Base-by-base conservation (phyloP, 1,140 invertebrate genomes). In the Nautilus pompilius region DNA sequence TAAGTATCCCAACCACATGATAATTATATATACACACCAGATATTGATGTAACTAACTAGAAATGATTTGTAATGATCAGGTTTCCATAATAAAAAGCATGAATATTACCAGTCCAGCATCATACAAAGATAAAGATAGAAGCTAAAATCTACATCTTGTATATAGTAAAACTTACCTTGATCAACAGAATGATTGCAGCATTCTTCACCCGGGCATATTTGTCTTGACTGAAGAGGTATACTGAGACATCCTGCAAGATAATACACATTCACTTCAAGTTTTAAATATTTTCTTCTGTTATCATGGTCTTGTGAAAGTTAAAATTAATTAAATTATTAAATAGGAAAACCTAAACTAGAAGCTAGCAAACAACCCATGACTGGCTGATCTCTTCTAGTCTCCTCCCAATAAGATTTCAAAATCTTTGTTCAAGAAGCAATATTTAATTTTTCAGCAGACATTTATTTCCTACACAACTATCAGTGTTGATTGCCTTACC, bases 191-290 rank as follows among this genome's bases (percentile, higher is more conserved):
- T 65, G 17, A 80, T 63, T 15, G 74, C 70, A 45, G 67, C 72
- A 69, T 72, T 76, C 54, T 79, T 80, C 8, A 81, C 76, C 62
- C 76, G 77, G 5, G 78, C 72, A 63, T 63, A 68, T 41, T 67
- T 68, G 41, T 81, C 80, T 58, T 74, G 59, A n/a, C 65, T 70
- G 62, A 77, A 79, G n/a, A 77, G 48, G 26, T 72, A 72, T 24
- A 80, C 29, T 59, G 72, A 76, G 0, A 70, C 67, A 70, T 78
- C 74, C 78, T 80, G 64, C 36, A 69, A 65, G 45, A 3, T 60
- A 65, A 58, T 36, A 41, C 15, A 58, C 20, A 33, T 34, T 0
- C 1, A n/a, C 36, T 29, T 33, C n/a, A n/a, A n/a, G n/a, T n/a
- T n/a, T n/a, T n/a, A n/a, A n/a, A n/a, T n/a, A n/a, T n/a, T n/a